These are phyloP conservation scores for Aix galericulata DNA, from an alignment of 2,113 vertebrate species.

Conservation along the genomic window DNA sequence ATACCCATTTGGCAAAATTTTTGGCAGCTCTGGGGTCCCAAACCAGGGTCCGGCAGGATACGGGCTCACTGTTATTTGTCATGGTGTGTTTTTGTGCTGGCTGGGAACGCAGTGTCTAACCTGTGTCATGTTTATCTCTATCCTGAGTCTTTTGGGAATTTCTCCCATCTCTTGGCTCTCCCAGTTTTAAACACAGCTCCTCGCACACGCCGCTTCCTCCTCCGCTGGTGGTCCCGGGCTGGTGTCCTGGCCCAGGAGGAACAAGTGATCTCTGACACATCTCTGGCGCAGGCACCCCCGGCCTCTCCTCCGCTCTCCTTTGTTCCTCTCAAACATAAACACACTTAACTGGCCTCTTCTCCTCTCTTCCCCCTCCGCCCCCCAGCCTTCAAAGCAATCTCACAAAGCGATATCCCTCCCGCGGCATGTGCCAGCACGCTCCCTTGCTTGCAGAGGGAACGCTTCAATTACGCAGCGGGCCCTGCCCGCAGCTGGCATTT, in stretches of 20 bases:
- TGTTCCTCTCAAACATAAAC: slow-evolving; percentile 73
- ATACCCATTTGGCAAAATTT: too few relatives aligned
- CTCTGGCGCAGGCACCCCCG: slow-evolving; percentile 52
- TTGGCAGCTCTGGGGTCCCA: neutral
- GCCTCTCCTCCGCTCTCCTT: slow-evolving; percentile 15
- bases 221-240: slow-evolving; percentile 79
- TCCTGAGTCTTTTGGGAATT: neutral
- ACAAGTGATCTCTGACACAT: slow-evolving; percentile 72
- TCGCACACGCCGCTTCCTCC: neutral
- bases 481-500: neutral
- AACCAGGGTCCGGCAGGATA: neutral
- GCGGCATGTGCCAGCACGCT: slow-evolving; percentile 31
- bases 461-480: neutral
- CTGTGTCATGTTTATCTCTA: neutral
- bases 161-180: neutral
- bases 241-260: slow-evolving; percentile 73
- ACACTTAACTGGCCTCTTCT: slow-evolving; percentile 61
- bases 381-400: slow-evolving; percentile 35
- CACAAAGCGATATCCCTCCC: slow-evolving; percentile 4
- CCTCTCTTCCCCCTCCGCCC: neutral
- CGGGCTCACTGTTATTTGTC: rapidly evolving
- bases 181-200: neutral
- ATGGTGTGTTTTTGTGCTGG: neutral
- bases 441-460: neutral
- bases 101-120: neutral